phyloP scores from a whole-genome alignment of 1,140 invertebrate genomes.

The Penaeus vannamei region DNA sequence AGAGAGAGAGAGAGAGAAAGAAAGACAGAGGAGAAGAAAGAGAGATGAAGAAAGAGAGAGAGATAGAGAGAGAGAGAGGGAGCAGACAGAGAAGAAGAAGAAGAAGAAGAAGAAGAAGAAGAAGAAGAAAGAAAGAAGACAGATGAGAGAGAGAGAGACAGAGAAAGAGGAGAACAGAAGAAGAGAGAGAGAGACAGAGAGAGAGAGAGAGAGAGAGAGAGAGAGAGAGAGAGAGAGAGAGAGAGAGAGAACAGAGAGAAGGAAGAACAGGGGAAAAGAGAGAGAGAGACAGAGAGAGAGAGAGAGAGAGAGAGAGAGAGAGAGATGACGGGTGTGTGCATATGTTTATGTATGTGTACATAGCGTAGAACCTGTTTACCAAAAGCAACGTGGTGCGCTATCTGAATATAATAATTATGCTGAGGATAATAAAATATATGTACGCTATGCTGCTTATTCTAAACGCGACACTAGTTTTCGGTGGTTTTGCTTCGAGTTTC shows the following conservation, averaged over 20 bases:
- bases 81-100: not conserved
- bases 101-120: not conserved
- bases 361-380: too few species aligned
- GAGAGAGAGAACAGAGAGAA: not conserved
- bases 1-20: not conserved
- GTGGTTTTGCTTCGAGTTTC: too few species aligned
- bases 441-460: too few species aligned
- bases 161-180: not conserved
- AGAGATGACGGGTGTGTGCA: not conserved
- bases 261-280: not conserved
- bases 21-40: not conserved
- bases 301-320: slow-evolving; percentile 7
- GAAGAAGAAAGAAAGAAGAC: not conserved
- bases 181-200: not conserved
- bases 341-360: slow-evolving; percentile 6
- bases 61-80: not conserved
- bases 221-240: not conserved
- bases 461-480: too few species aligned
- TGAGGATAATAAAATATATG: too few species aligned
- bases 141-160: not conserved
- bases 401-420: too few species aligned
- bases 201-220: not conserved
- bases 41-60: not conserved
- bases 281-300: not conserved
- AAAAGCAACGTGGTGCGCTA: too few species aligned